Evolutionary conservation across 2,888 invertebrate genomes (phyloP).

Genomic region (Phania funesta): DNA sequence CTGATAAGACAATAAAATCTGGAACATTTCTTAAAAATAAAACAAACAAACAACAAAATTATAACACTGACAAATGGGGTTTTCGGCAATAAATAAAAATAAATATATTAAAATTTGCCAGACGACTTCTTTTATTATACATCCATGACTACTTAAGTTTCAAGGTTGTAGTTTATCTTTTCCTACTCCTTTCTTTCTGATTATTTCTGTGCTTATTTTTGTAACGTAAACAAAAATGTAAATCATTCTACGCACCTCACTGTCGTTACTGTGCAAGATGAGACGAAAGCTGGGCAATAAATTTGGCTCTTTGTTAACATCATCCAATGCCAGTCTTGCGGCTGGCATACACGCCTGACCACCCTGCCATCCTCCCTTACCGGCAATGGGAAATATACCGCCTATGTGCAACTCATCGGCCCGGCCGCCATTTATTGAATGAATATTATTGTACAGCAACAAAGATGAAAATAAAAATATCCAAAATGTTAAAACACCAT

Average conservation of each 20-base stretch:
- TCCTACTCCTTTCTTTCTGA: not conserved
- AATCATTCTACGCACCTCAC: conserved; percentile 86
- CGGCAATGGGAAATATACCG: conserved; percentile 98
- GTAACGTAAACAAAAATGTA: not conserved
- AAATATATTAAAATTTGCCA: not conserved
- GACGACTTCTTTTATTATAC: no score
- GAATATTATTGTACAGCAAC: conserved; percentile 75
- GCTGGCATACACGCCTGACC: conserved; percentile 99
- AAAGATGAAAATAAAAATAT: conserved; percentile 80
- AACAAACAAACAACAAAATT: not conserved
- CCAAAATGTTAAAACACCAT: conserved; percentile 80
- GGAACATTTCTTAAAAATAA: not conserved
- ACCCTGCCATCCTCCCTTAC: conserved; percentile 98
- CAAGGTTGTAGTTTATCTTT: not conserved
- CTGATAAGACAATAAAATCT: no score
- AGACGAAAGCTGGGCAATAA: conserved; percentile 95
- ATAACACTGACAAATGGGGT: not conserved
- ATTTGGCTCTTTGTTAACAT: conserved; percentile 94
- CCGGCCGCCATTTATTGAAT: conserved; percentile 77
- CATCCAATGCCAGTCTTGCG: conserved; percentile 96
- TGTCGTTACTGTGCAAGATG: conserved; percentile 96
- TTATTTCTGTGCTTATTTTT: not conserved
- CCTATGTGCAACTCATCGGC: conserved; percentile 94
- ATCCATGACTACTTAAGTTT: no score
- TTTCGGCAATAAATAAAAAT: not conserved